A percentile compares a stretch with the other conserved stretches of the same genome.
phyloP scores from a whole-genome alignment of 2,888 invertebrate species.

The Brachyptera risi region DNA sequence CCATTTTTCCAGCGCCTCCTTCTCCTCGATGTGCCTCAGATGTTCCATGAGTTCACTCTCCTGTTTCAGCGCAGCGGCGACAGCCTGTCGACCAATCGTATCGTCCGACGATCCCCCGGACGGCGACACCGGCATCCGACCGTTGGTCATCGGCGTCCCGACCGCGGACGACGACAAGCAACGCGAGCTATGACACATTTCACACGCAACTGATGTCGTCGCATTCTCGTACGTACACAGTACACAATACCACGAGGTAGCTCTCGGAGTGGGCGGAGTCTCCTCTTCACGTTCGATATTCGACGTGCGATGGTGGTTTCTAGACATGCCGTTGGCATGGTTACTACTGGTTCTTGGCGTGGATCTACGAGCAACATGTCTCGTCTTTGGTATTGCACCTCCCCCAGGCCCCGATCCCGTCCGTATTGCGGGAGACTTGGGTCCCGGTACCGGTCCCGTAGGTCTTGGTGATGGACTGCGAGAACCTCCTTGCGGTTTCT shows the following conservation, averaged over 20 bases:
- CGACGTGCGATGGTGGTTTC: conserved; percentile 6
- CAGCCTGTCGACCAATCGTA: conserved; percentile 11
- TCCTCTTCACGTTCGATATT: neutral
- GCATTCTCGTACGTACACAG: conserved; percentile 79
- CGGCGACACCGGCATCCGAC: conserved; percentile 23
- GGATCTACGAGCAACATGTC: conserved; percentile 4
- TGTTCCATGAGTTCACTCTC: conserved; percentile 82
- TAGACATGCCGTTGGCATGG: neutral
- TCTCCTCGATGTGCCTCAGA: conserved; percentile 75
- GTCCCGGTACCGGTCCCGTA: neutral
- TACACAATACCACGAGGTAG: conserved; percentile 67
- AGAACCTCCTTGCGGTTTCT: conserved; percentile 42
- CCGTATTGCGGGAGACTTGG: no score
- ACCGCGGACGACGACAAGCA: conserved; percentile 39
- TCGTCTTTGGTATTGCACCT: conserved; percentile 34
- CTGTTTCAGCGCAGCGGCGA: conserved; percentile 51
- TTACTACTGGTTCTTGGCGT: neutral
- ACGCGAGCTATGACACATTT: conserved; percentile 69
- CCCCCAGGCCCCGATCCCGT: conserved; percentile 13
- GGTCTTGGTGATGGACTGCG: conserved; percentile 43
- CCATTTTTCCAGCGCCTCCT: conserved; percentile 85
- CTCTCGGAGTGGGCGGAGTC: neutral
- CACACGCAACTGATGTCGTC: conserved; percentile 55
- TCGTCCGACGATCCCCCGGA: conserved; percentile 12
- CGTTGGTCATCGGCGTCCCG: conserved; percentile 26